phyloP scores from a whole-genome alignment of 2,888 invertebrate genomes.

The Pogonocherus hispidulus region DNA sequence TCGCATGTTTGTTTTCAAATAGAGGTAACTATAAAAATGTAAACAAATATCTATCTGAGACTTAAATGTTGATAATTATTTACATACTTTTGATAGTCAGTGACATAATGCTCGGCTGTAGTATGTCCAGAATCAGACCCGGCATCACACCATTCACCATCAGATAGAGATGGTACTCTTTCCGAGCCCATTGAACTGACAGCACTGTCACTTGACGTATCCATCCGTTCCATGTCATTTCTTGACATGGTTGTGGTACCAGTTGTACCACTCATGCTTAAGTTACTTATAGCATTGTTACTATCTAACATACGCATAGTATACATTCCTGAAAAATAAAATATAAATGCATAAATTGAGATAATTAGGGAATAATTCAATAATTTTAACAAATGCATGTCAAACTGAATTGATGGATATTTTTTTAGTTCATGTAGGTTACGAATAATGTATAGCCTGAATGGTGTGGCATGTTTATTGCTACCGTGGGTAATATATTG shows the following conservation, averaged over 20 bases:
- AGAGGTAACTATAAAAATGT: too few species aligned
- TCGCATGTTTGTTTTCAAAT: too few species aligned
- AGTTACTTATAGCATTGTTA: slow-evolving; percentile 65
- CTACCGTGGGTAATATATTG: too few species aligned
- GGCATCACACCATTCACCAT: slow-evolving; percentile 91
- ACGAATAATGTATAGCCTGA: too few species aligned
- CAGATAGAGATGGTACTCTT: slow-evolving; percentile 88
- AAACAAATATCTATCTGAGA: too few species aligned
- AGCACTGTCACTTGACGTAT: slow-evolving; percentile 91
- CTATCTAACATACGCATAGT: slow-evolving; percentile 87
- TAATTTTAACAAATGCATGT: neutral
- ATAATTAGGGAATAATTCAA: too few species aligned
- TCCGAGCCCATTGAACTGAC: slow-evolving; percentile 95
- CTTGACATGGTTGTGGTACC: slow-evolving; percentile 63
- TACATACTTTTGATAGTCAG: slow-evolving; percentile 79
- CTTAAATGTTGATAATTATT: neutral
- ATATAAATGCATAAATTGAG: neutral
- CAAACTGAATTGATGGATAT: too few species aligned
- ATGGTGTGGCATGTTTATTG: too few species aligned
- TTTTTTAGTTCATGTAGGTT: too few species aligned
- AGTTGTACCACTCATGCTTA: slow-evolving; percentile 58
- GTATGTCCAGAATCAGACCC: slow-evolving; percentile 85
- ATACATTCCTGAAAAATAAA: slow-evolving; percentile 80
- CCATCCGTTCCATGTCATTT: slow-evolving; percentile 78
- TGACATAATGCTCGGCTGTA: slow-evolving; percentile 76